Percentiles rank a stretch among this genome's conserved stretches.
Evolutionary conservation across 2,797 vertebrate genomes (phyloP).

Genomic region (Thamnophis elegans): DNA sequence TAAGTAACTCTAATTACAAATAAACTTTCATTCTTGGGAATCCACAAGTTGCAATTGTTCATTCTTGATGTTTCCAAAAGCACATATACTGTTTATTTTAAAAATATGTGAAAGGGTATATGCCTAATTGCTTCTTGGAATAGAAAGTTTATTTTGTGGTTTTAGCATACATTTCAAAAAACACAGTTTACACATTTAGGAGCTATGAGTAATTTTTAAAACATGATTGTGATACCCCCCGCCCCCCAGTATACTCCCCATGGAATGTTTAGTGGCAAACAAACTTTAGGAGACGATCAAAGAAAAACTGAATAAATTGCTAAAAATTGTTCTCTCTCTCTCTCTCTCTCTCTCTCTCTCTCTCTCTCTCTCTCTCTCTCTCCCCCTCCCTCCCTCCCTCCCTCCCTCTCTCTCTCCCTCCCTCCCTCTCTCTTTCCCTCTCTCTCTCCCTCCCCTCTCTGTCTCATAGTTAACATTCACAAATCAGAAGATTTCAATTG

Average conservation of each 20-base stretch:
- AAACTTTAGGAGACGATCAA: neutral
- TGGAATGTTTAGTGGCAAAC: conserved; percentile 56
- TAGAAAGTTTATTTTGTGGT: conserved; percentile 59
- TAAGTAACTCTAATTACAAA: conserved; percentile 7
- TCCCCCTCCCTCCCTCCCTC: too few species aligned
- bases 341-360: too few species aligned
- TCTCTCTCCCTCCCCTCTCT: too few species aligned
- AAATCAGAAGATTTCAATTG: neutral
- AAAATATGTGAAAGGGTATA: conserved; percentile 57
- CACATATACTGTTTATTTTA: conserved; percentile 66
- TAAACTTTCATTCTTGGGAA: conserved; percentile 37
- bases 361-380: too few species aligned
- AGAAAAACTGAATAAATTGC: neutral
- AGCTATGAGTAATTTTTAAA: conserved; percentile 21
- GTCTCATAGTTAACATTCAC: neutral
- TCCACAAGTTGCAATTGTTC: conserved; percentile 51
- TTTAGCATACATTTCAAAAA: conserved; percentile 58
- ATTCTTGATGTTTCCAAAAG: conserved; percentile 48
- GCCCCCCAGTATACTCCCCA: conserved; percentile 41
- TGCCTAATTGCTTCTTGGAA: conserved; percentile 65
- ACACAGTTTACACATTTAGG: conserved; percentile 49
- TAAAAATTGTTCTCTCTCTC: neutral
- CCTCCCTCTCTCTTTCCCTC: too few species aligned
- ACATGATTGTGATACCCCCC: conserved; percentile 47
- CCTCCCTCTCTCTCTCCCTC: too few species aligned